Base-by-base conservation (phyloP, 2,888 invertebrate species). In the Pimpla rufipes region DNA sequence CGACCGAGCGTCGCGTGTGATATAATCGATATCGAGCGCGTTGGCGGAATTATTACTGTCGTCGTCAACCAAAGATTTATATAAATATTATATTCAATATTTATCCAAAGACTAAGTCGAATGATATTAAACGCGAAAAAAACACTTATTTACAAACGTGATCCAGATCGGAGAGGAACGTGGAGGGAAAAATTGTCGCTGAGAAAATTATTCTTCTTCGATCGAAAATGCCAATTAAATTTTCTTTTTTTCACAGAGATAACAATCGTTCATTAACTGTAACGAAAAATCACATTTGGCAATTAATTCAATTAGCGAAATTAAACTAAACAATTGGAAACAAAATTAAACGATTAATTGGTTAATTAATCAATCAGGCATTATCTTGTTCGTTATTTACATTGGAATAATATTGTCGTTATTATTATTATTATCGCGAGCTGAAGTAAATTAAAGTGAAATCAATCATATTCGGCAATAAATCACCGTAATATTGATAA, bases 31-130 rank as follows among this genome's bases (percentile, higher is more conserved):
- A 42, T 62, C 59, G 62, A 70, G 35, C 66, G 83, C 70, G 71
- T 47, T 40, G 52, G 5, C 40, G 52, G 47, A 77, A 84, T 78
- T 73, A 45, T 81, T 78, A 52, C 5, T 52, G 75, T 78, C 64
- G 76, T 79, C 77, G 73, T 83, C 77, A 83, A 83, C 83, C 86
- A 85, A 85, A 86, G 85, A 85, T 83, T 85, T 80, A 85, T 77
- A 84, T 81, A 79, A 77, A 79, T 85, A 81, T 82, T 84, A 74
- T 82, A 55, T 73, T 37, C 68, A 76, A 83, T 83, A 77, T 83
- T 79, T 80, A 85, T 83, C 85, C 85, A 85, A 85, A 85, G 83
- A 85, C 75, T 85, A 79, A 18, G 21, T n/a, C 23, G 42, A 57
- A 55, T 7, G 45, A 57, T 18, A 47, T 21, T 42, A 40, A 50